Evolutionary conservation across 1,140 invertebrate species (phyloP), one percentile per base, ranked within the genome.

Genomic region (Druon quercuslanigerum): DNA sequence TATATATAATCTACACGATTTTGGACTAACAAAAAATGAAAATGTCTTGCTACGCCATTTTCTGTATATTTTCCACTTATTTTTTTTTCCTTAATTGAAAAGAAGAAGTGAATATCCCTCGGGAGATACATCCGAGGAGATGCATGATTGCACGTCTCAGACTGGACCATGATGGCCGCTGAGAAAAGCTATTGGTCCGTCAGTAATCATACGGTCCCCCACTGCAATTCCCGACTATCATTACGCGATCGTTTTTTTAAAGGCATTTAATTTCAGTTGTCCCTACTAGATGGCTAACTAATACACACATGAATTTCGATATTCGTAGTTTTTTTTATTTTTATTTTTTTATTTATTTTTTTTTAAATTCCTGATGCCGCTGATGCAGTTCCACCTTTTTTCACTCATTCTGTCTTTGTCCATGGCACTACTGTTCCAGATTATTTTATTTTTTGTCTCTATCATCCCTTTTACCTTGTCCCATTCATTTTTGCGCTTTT

Each of bases 91-190:
- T 46, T 46, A 46, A 46, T 46, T 46, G 8, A 33, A 46, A 46
- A 46, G 50, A 71, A 51, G 33, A 70, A 52, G 25, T 52, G 25
- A 73, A 52, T 25, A 74, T 74, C 19, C 25, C 3, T 19, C 14
- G 25, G 60, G 33, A 66, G 66, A 66, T 66, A 33, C 5, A 5
- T 33, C 25, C 5, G 57, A 51, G 33, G 14, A n/a, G 76, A 74
- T 74, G 82, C 82, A 79, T 86, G 86, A 86, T 87, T 86, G 85
- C 85, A 86, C 86, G 84, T 86, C 86, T 86, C 84, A 81, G 80
- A 82, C 84, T 85, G 86, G 86, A 87, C 85, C 86, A 86, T 87
- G 84, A 87, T 87, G 86, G 86, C 86, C 84, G 86, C 86, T 83
- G 77, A 79, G 82, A 83, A 82, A 83, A 81, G 80, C 84, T 82